phyloP scores from a whole-genome alignment of 2,888 invertebrate genomes.

The Leistus spinibarbis region DNA sequence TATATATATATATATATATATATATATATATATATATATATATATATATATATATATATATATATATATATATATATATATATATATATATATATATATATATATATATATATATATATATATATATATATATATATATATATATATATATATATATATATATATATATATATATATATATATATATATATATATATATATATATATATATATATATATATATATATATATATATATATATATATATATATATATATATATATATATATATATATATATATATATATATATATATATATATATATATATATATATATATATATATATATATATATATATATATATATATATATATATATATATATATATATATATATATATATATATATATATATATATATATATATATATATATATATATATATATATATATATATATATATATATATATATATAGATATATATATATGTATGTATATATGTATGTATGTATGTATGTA shows the following conservation, averaged over 20 bases:
- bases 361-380: conserved; percentile 18
- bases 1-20: conserved; percentile 18
- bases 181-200: conserved; percentile 18
- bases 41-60: conserved; percentile 18
- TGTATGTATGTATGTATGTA: no score
- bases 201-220: conserved; percentile 18
- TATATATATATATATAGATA: conserved; percentile 17
- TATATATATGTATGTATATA: conserved; percentile 16
- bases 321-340: conserved; percentile 18
- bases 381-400: conserved; percentile 18
- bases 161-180: conserved; percentile 18
- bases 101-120: conserved; percentile 18
- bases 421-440: conserved; percentile 18
- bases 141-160: conserved; percentile 18
- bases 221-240: conserved; percentile 18
- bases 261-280: conserved; percentile 18
- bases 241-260: conserved; percentile 18
- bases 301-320: conserved; percentile 18
- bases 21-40: conserved; percentile 18
- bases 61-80: conserved; percentile 18
- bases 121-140: conserved; percentile 18
- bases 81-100: conserved; percentile 18
- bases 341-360: conserved; percentile 18
- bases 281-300: conserved; percentile 18
- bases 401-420: conserved; percentile 18